phyloP scores from a whole-genome alignment of 2,888 invertebrate species.

The Venustoraphidia nigricollis region DNA sequence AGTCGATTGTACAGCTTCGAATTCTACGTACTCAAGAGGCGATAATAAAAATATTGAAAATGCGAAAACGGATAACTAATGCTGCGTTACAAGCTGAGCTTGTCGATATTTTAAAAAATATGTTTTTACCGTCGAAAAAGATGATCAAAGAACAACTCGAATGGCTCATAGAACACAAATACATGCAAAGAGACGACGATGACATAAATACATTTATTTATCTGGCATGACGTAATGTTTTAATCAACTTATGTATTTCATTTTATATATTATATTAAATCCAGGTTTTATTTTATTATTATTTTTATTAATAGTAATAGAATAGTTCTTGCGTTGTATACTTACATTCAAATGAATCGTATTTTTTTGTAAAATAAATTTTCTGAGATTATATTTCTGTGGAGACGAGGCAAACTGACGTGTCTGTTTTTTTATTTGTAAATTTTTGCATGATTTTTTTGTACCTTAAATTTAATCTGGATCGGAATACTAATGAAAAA shows the following conservation, averaged over 20 bases:
- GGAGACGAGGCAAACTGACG: neutral
- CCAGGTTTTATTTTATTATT: neutral
- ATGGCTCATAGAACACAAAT: constrained; percentile 98
- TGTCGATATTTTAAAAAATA: constrained; percentile 94
- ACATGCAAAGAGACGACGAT: constrained; percentile 90
- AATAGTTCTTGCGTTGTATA: too few relatives aligned
- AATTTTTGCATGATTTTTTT: neutral
- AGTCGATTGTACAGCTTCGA: constrained; percentile 92
- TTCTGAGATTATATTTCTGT: neutral
- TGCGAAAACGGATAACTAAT: constrained; percentile 88
- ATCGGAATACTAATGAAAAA: neutral
- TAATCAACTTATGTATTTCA: neutral
- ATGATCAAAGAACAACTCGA: constrained; percentile 99
- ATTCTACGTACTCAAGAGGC: constrained; percentile 92
- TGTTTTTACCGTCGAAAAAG: constrained; percentile 98
- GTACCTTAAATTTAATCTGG: neutral
- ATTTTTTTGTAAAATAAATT: neutral
- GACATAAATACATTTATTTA: constrained; percentile 97
- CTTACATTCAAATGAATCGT: too few relatives aligned
- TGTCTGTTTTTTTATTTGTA: neutral
- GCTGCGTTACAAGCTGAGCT: constrained; percentile 93
- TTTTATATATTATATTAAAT: neutral
- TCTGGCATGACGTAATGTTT: constrained; percentile 55
- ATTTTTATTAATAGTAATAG: neutral
- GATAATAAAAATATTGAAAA: constrained; percentile 97